Evolutionary conservation across 2,888 invertebrate genomes (phyloP).

Genomic region (Oegoconia quadripuncta): DNA sequence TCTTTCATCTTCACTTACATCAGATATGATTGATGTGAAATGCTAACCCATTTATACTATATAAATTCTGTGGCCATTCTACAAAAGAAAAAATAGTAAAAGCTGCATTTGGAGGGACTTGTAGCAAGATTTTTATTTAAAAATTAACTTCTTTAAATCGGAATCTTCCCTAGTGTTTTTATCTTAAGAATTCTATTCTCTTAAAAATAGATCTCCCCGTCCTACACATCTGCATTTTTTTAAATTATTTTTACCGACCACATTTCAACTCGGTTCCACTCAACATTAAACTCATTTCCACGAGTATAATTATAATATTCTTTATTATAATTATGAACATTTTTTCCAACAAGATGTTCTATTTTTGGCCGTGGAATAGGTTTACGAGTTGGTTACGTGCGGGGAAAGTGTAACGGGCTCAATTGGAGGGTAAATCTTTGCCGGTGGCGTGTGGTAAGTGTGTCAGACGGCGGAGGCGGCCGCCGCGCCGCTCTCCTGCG

Average conservation of each 20-base stretch:
- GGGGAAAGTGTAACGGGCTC: conserved; percentile 19
- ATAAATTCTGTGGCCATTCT: too few species aligned
- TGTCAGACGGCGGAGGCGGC: conserved; percentile 53
- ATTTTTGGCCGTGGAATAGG: conserved; percentile 27
- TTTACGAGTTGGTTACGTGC: conserved; percentile 31
- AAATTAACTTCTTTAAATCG: too few species aligned
- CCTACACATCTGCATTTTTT: background rate
- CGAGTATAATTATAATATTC: too few species aligned
- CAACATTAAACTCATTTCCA: conserved; percentile 4
- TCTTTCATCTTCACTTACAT: too few species aligned
- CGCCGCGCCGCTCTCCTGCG: background rate
- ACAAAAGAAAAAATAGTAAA: too few species aligned
- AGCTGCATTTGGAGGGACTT: too few species aligned
- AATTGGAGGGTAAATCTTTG: conserved; percentile 24
- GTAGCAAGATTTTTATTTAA: too few species aligned
- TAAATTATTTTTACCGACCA: background rate
- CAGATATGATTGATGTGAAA: too few species aligned
- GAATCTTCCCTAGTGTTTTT: too few species aligned
- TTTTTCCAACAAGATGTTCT: conserved; percentile 28
- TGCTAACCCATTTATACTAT: too few species aligned
- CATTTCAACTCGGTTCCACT: background rate
- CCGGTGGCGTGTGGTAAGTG: conserved; percentile 44
- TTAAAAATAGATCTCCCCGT: background rate
- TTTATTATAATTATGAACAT: conserved; percentile 4
- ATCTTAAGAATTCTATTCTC: too few species aligned